phyloP scores from a whole-genome alignment of 2,113 vertebrate species.

The Gallinago paraguaiae region DNA sequence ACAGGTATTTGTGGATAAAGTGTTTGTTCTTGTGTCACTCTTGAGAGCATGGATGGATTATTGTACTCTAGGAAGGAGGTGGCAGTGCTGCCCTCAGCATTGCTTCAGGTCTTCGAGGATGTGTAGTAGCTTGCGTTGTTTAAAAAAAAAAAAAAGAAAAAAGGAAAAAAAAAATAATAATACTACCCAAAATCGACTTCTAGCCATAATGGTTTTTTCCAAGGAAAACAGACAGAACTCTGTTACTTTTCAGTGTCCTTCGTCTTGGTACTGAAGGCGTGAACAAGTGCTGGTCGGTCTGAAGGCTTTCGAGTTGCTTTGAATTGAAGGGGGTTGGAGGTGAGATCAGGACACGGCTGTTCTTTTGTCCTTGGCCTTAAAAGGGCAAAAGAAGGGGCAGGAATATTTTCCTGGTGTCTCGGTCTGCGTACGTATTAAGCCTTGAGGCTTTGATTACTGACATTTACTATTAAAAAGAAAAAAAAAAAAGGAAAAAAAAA shows the following conservation, averaged over 20 bases:
- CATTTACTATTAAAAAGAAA: background rate
- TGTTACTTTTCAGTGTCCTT: constrained; percentile 22
- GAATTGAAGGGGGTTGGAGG: background rate
- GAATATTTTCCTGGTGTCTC: background rate
- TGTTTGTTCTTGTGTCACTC: constrained; percentile 65
- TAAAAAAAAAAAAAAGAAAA: background rate
- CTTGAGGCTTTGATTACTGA: constrained; percentile 34
- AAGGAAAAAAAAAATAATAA: background rate
- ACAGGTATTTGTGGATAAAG: constrained; percentile 69
- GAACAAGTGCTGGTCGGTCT: background rate
- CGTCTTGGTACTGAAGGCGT: background rate
- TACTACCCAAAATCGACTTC: background rate
- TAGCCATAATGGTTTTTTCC: constrained; percentile 50
- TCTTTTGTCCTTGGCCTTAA: background rate
- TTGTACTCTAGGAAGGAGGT: constrained; percentile 55
- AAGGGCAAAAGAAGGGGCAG: background rate
- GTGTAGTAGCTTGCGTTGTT: constrained; percentile 53
- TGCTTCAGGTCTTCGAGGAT: constrained; percentile 58
- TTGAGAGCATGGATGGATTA: constrained; percentile 64
- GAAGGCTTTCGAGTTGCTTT: background rate
- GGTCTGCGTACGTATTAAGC: background rate
- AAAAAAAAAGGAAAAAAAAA: background rate
- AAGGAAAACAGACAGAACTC: constrained; percentile 11
- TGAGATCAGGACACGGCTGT: background rate
- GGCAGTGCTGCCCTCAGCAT: constrained; percentile 31